Evolutionary conservation across 2,797 vertebrate species (phyloP).

Genomic region (Okamejei kenojei): DNA sequence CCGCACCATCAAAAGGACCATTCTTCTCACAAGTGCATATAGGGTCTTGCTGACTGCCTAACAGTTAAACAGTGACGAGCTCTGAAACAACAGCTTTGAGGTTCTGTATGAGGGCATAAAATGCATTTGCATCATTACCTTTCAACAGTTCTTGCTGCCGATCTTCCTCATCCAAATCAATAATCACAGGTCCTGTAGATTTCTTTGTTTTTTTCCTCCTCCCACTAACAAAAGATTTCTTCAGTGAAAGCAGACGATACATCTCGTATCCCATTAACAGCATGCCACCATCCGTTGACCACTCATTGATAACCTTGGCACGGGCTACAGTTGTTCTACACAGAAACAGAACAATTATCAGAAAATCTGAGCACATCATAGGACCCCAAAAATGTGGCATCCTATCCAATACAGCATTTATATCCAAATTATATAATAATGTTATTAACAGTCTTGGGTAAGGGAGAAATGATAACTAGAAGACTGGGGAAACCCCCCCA

Average conservation of each 20-base stretch:
- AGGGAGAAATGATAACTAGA: neutral
- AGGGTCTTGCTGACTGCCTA: neutral
- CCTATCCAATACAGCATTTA: neutral
- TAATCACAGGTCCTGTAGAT: conserved; percentile 84
- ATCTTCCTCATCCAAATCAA: conserved; percentile 96
- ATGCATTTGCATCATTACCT: conserved; percentile 57
- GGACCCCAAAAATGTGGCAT: neutral
- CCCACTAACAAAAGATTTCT: conserved; percentile 89
- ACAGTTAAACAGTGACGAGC: neutral
- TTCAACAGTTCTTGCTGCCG: conserved; percentile 93
- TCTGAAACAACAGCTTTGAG: neutral
- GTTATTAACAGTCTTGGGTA: neutral
- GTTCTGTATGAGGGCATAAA: neutral
- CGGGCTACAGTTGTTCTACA: conserved; percentile 81
- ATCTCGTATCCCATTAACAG: conserved; percentile 98
- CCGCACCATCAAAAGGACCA: neutral
- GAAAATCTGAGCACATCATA: neutral
- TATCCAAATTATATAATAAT: neutral
- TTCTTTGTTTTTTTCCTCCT: conserved; percentile 96
- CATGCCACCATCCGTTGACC: conserved; percentile 86
- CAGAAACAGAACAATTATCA: neutral
- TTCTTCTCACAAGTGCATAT: neutral
- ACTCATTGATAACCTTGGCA: conserved; percentile 90
- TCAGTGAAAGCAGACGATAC: conserved; percentile 94
- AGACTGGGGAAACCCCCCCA: neutral